Percentiles rank a stretch among this genome's conserved stretches.
phyloP scores from a whole-genome alignment of 2,113 vertebrate genomes.

The Parus major region DNA sequence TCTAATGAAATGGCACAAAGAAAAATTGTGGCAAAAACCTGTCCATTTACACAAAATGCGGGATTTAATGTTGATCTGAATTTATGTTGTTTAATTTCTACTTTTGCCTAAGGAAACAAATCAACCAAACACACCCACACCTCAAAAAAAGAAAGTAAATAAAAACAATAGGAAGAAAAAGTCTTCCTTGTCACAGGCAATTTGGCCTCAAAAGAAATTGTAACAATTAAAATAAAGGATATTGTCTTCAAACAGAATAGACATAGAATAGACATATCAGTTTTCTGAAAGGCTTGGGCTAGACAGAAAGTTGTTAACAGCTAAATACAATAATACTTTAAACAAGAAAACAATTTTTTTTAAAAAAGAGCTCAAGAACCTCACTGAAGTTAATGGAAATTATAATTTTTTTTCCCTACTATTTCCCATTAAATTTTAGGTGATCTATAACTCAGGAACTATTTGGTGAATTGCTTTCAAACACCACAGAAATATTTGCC shows the following conservation, averaged over 20 bases:
- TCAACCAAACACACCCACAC: neutral
- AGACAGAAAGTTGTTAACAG: neutral
- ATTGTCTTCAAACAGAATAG: neutral
- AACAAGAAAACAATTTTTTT: neutral
- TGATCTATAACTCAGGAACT: neutral
- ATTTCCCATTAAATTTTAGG: neutral
- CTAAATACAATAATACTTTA: neutral
- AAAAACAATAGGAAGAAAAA: neutral
- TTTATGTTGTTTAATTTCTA: neutral
- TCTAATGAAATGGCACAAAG: neutral
- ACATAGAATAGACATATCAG: too few species aligned
- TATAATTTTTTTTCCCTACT: neutral
- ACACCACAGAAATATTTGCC: neutral
- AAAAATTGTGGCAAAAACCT: neutral
- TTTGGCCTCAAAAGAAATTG: neutral
- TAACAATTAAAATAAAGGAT: neutral
- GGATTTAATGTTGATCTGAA: neutral
- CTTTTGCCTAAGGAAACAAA: neutral
- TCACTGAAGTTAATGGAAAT: neutral
- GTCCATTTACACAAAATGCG: neutral
- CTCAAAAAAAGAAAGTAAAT: neutral
- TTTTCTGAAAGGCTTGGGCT: neutral
- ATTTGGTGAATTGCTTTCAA: neutral
- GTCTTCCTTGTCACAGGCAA: neutral
- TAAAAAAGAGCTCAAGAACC: neutral